phyloP scores from a whole-genome alignment of 30 jellyfish, hydroid and myxozoan species.

The Aurelia sp. region DNA sequence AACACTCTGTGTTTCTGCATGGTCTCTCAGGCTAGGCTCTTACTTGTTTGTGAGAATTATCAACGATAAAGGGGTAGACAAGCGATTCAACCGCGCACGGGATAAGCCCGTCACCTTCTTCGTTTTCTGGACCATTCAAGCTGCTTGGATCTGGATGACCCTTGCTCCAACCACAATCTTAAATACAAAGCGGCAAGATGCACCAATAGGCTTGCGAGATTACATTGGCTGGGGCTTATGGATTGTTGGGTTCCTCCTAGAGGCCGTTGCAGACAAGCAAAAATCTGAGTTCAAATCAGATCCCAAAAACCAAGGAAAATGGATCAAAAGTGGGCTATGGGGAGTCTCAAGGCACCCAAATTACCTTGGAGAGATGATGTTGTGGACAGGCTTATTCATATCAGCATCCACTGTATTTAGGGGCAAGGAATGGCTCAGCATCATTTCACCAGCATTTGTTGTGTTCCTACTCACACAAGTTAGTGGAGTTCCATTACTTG shows the following conservation, averaged over 20 bases:
- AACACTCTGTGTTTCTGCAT: conserved; percentile 80
- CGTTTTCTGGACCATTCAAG: conserved; percentile 94
- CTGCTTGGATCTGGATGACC: conserved; percentile 90
- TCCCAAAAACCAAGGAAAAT: conserved; percentile 87
- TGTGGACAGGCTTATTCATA: conserved; percentile 86
- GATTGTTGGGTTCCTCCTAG: conserved; percentile 82
- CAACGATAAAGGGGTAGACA: conserved; percentile 83
- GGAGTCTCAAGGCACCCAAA: conserved; percentile 92
- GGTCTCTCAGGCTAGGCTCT: conserved; percentile 96
- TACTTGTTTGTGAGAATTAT: conserved; percentile 77
- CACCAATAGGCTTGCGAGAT: conserved; percentile 67
- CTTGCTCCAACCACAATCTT: conserved; percentile 82
- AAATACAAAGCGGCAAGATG: conserved; percentile 63
- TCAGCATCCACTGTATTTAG: conserved; percentile 85
- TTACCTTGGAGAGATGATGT: conserved; percentile 90
- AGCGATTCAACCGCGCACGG: conserved; percentile 89
- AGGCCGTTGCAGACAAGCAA: conserved; percentile 83
- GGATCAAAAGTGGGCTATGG: conserved; percentile 91
- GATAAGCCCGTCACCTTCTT: conserved; percentile 70
- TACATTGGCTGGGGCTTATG: conserved; percentile 84
- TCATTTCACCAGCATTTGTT: conserved; percentile 84
- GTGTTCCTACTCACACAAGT: conserved; percentile 78
- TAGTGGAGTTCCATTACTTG: conserved; percentile 95
- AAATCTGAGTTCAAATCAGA: conserved; percentile 66
- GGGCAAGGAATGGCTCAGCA: conserved; percentile 79